phyloP scores from a whole-genome alignment of 2,797 vertebrate genomes.

The Enteromius thamalakanensis region DNA sequence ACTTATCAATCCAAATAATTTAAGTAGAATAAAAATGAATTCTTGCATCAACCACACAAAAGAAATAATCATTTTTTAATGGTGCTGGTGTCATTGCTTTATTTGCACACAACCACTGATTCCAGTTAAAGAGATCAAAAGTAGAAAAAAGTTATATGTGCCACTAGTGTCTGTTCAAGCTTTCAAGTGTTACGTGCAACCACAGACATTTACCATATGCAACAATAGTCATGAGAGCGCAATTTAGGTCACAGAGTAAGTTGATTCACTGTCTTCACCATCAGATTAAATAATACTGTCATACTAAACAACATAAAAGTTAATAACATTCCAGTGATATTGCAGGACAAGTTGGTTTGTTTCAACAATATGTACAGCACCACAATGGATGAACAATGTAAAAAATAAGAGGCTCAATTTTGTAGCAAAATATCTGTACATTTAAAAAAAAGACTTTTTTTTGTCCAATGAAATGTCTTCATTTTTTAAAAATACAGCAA shows the following conservation, averaged over 20 bases:
- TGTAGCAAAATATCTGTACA: slow-evolving; percentile 68
- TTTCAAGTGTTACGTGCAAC: slow-evolving; percentile 60
- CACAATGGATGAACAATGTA: slow-evolving; percentile 65
- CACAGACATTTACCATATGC: slow-evolving; percentile 58
- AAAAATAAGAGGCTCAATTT: slow-evolving; percentile 65
- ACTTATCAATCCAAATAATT: background rate
- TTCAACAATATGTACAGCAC: slow-evolving; percentile 63
- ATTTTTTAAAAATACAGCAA: slow-evolving; percentile 49
- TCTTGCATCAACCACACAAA: background rate
- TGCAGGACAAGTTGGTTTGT: slow-evolving; percentile 49
- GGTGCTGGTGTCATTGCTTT: slow-evolving; percentile 58
- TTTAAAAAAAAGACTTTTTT: slow-evolving; percentile 56
- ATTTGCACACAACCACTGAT: slow-evolving; percentile 61
- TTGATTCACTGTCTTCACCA: slow-evolving; percentile 60
- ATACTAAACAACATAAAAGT: slow-evolving; percentile 57
- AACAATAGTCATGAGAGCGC: slow-evolving; percentile 55
- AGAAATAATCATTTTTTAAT: background rate
- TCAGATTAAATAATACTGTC: slow-evolving; percentile 61
- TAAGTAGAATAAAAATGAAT: background rate
- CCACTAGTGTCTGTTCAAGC: slow-evolving; percentile 60
- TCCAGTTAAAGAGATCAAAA: slow-evolving; percentile 61
- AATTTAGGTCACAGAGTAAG: slow-evolving; percentile 55
- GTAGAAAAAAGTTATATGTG: slow-evolving; percentile 58
- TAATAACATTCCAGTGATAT: slow-evolving; percentile 53
- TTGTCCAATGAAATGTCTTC: slow-evolving; percentile 38